A percentile compares a stretch with the other conserved stretches of the same genome.
Evolutionary conservation across 2,113 vertebrate species (phyloP).

Genomic region (Delphinus delphis): DNA sequence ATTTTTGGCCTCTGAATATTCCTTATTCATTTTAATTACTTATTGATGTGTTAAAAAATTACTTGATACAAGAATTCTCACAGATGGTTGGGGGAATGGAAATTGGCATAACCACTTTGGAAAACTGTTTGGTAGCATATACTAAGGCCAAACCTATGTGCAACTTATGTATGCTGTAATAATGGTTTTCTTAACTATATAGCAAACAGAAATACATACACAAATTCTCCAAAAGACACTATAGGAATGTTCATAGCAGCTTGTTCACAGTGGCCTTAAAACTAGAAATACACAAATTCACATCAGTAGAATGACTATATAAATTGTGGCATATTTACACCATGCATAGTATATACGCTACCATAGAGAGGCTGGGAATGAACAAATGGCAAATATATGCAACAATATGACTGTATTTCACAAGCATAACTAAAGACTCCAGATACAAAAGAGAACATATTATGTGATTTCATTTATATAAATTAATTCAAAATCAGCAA

Average conservation of each 20-base stretch:
- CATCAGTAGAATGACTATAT: background rate
- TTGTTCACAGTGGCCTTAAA: background rate
- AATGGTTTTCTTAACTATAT: background rate
- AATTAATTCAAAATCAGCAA: background rate
- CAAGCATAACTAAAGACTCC: background rate
- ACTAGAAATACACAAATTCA: background rate
- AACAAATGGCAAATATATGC: background rate
- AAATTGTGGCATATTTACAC: background rate
- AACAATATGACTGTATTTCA: background rate
- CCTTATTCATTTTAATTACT: background rate
- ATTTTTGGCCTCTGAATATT: background rate
- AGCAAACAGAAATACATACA: background rate
- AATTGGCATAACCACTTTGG: background rate
- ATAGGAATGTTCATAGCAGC: background rate
- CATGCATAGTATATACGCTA: background rate
- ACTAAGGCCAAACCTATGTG: background rate
- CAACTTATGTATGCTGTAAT: background rate
- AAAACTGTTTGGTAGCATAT: background rate
- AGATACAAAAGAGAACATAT: background rate
- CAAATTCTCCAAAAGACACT: background rate
- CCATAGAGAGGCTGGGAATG: background rate
- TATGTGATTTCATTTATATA: background rate
- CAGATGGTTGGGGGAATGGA: background rate
- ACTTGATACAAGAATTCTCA: background rate
- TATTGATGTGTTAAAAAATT: background rate